Evolutionary conservation across 2,888 invertebrate species (phyloP), one percentile per base, ranked within the genome.

Genomic region (Eupithecia abbreviata): DNA sequence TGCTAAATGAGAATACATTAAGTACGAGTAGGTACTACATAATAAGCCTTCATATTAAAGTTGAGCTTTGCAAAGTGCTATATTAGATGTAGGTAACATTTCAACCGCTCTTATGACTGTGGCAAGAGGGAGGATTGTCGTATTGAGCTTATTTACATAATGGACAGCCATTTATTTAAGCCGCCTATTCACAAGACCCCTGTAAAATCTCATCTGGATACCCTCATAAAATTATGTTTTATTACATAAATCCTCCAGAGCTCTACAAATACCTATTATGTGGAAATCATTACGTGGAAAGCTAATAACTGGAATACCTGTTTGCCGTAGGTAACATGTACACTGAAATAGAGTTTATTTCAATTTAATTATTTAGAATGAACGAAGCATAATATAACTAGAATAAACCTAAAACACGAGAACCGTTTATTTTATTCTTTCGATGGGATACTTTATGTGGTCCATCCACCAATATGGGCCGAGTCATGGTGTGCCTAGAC

Each of bases 71-170:
- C 66, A 41, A 66, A 15, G 7, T 66, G 42, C 10, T 4, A 15
- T 66, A 42, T 41, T 42, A 66, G 42, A 66, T 15, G 15, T 66
- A 41, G 62, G 62, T 62, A 30, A 4, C 18, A 66, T 66, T 41
- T 66, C 41, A 41, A 7, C 13, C 41, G 42, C 73, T 70, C 65
- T 43, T 45, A 12, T 66, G 55, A 66, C 73, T 66, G 66, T 66
- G 66, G 51, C 10, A 73, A 76, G 13, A 47, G 51, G 73, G 70
- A 71, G 62, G 62, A 12, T 73, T 67, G 45, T 66, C 47, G 67
- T 73, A 30, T 74, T 73, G 71, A 66, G 71, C 71, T 71, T 73
- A 75, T 73, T 73, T 76, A 72, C 76, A 71, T 76, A 81, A 74
- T 67, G 55, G 55, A 75, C 43, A 49, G 67, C 68, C 65, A 76